A percentile compares a stretch with the other conserved stretches of the same genome.
Evolutionary conservation across 2,113 vertebrate species (phyloP).

Genomic region (Carollia perspicillata): DNA sequence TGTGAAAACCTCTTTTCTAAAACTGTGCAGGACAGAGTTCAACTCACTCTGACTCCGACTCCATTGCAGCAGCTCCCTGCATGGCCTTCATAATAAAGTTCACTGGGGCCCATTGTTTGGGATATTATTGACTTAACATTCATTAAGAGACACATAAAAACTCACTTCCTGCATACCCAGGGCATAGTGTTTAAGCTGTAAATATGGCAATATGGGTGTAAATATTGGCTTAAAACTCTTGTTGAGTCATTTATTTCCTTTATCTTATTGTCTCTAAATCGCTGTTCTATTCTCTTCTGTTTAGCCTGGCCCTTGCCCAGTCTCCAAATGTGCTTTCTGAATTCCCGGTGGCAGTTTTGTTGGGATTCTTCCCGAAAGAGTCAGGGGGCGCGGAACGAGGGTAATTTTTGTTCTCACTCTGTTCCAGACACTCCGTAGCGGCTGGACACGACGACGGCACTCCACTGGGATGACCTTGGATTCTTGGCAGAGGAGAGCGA

Average conservation of each 20-base stretch:
- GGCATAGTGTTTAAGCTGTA: constrained; percentile 77
- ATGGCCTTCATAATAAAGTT: constrained; percentile 64
- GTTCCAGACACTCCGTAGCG: constrained; percentile 72
- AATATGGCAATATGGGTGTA: constrained; percentile 77
- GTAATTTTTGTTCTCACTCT: constrained; percentile 74
- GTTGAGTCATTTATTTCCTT: constrained; percentile 77
- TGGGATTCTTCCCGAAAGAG: constrained; percentile 72
- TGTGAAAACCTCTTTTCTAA: constrained; percentile 7
- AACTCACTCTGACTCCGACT: constrained; percentile 9
- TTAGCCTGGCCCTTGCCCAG: constrained; percentile 74
- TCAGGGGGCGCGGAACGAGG: constrained; percentile 63
- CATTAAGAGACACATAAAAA: constrained; percentile 77
- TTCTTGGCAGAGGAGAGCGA: constrained; percentile 50
- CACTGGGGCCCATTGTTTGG: constrained; percentile 73
- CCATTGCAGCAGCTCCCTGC: constrained; percentile 31
- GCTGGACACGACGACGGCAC: constrained; percentile 59
- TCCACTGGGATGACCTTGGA: constrained; percentile 72
- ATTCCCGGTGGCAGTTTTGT: constrained; percentile 61
- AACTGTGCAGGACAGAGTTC: neutral
- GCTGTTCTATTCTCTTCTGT: constrained; percentile 61
- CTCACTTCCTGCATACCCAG: constrained; percentile 70
- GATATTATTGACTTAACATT: constrained; percentile 76
- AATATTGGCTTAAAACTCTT: constrained; percentile 77
- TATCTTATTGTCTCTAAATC: constrained; percentile 71
- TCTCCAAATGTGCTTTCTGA: constrained; percentile 66